These are phyloP conservation scores for Pteropus rufus DNA, from an alignment of 2,797 vertebrate genomes.

Conservation along the genomic window DNA sequence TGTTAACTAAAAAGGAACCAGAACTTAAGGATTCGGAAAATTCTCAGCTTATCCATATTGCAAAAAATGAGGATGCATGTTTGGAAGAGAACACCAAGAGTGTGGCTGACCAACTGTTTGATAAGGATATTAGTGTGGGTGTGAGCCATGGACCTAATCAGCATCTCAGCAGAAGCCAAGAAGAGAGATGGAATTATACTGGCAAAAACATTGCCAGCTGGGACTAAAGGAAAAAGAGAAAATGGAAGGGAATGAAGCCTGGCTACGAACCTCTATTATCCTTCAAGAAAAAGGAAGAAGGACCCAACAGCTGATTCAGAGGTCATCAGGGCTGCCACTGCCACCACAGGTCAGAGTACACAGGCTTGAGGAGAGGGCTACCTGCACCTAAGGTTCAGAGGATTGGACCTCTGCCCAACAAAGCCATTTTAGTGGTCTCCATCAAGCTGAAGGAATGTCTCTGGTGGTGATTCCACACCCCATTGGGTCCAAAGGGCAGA, in stretches of 20 bases:
- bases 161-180: not conserved
- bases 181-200: not conserved
- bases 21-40: not conserved
- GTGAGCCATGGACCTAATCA: not conserved
- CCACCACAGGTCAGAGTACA: not conserved
- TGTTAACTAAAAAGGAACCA: not conserved
- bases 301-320: not conserved
- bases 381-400: not conserved
- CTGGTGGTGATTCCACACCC: not conserved
- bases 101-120: not conserved
- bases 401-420: not conserved
- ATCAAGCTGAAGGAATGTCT: not conserved
- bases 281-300: not conserved
- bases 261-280: not conserved
- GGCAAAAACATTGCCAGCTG: not conserved
- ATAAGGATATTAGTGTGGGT: not conserved
- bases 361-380: no score
- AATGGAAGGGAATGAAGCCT: not conserved
- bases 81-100: not conserved
- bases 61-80: constrained; percentile 5
- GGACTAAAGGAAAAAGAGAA: not conserved
- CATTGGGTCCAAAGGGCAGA: not conserved
- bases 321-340: not conserved
- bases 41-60: not conserved
- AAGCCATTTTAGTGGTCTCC: not conserved